These are phyloP conservation scores for Forbesichthys papilliferus DNA, from an alignment of 2,113 vertebrate species.

Conservation along the genomic window DNA sequence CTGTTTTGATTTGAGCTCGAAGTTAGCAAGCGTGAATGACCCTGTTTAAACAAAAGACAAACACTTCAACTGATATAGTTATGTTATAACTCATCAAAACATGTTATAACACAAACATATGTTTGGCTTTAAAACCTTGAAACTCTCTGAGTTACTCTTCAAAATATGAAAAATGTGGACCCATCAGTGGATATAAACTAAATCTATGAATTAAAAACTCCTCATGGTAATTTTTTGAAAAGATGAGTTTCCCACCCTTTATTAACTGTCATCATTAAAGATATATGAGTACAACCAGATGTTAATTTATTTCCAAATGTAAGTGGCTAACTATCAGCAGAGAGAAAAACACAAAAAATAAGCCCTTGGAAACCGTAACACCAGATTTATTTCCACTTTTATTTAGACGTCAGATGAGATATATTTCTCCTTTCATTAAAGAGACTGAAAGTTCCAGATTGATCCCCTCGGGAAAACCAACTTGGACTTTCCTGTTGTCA, in stretches of 20 bases:
- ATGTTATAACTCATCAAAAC: too few species aligned
- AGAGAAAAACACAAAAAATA: background rate
- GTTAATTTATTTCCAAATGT: constrained; percentile 12
- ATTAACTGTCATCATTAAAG: background rate
- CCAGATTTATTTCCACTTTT: constrained; percentile 2
- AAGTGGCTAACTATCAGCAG: background rate
- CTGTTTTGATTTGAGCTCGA: too few species aligned
- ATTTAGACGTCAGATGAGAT: background rate
- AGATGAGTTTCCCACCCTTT: background rate
- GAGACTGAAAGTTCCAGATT: constrained; percentile 30
- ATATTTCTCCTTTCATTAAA: constrained; percentile 41
- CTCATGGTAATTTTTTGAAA: background rate
- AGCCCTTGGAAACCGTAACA: constrained; percentile 1
- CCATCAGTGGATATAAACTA: too few species aligned
- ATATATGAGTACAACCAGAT: background rate
- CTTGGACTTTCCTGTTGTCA: constrained; percentile 43
- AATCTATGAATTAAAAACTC: background rate
- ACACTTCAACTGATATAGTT: too few species aligned
- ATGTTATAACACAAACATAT: too few species aligned
- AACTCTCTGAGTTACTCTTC: too few species aligned
- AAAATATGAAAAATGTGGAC: too few species aligned
- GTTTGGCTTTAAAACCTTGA: too few species aligned
- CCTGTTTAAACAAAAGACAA: too few species aligned
- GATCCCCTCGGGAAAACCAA: constrained; percentile 41
- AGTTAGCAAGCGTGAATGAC: too few species aligned